Percentiles rank a stretch among this genome's conserved stretches.
Conservation (phyloP, 53 echinoderm and acorn worm genomes). For the Paracentrotus lividus region DNA sequence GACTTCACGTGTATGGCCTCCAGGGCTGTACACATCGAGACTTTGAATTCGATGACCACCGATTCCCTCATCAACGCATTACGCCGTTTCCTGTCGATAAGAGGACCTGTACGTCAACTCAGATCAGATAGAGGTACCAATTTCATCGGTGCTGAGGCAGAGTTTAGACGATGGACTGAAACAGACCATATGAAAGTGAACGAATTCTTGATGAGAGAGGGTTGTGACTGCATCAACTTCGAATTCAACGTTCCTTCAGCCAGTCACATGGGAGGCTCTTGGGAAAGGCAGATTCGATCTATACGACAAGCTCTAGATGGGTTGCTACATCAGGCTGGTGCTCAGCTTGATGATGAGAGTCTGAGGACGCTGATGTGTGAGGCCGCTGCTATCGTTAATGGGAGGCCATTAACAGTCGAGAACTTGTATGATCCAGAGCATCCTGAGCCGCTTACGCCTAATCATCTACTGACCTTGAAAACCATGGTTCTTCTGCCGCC, state of each 20-base stretch:
- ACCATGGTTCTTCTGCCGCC: no score
- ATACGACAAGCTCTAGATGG: neutral
- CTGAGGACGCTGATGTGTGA: conserved; percentile 68
- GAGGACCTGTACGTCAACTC: conserved; percentile 71
- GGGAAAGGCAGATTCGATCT: conserved; percentile 3
- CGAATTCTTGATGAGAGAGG: conserved; percentile 32
- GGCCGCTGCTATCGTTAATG: neutral
- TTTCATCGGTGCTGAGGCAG: conserved; percentile 75
- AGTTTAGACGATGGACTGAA: conserved; percentile 64
- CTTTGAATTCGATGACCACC: conserved; percentile 55
- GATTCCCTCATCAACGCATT: conserved; percentile 69
- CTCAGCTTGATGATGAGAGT: neutral
- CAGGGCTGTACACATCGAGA: conserved; percentile 69
- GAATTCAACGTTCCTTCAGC: conserved; percentile 72
- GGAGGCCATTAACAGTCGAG: no score
- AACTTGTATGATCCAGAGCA: no score
- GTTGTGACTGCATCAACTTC: conserved; percentile 71
- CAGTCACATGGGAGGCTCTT: conserved; percentile 45
- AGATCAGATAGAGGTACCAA: conserved; percentile 74
- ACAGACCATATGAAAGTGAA: conserved; percentile 55
- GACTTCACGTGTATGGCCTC: conserved; percentile 77
- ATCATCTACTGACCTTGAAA: no score
- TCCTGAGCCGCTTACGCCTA: no score
- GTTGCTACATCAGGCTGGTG: neutral
- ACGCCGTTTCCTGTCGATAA: conserved; percentile 55